phyloP scores from a whole-genome alignment of 2,113 vertebrate species.

The Zapus hudsonius region DNA sequence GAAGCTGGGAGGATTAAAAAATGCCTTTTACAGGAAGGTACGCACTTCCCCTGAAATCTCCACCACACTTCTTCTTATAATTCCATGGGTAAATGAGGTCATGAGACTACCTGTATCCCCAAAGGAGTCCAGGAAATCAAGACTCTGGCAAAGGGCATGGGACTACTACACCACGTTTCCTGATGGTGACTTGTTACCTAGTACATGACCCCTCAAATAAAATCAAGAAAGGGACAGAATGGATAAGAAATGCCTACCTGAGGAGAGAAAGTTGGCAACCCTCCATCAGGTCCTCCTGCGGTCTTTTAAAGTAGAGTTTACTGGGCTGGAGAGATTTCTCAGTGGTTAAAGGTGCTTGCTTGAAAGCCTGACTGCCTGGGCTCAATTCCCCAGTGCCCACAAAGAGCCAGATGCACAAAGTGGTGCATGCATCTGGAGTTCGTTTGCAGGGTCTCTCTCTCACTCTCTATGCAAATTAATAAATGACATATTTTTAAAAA shows the following conservation, averaged over 20 bases:
- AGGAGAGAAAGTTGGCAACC: not conserved
- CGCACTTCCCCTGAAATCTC: not conserved
- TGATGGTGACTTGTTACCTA: not conserved
- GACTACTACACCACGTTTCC: not conserved
- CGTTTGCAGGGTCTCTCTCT: too few relatives aligned
- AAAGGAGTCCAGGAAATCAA: not conserved
- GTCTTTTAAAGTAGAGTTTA: slow-evolving; percentile 14
- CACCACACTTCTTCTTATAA: not conserved
- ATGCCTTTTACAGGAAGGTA: not conserved
- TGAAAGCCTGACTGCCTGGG: too few relatives aligned
- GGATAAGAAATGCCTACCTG: not conserved
- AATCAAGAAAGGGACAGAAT: not conserved
- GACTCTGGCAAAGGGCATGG: not conserved
- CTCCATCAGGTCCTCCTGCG: not conserved
- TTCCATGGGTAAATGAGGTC: slow-evolving; percentile 7
- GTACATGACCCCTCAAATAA: not conserved
- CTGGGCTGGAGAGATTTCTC: not conserved
- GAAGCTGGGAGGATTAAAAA: not conserved
- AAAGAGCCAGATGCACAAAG: too few relatives aligned
- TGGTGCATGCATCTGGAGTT: too few relatives aligned
- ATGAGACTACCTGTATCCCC: not conserved
- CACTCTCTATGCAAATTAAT: too few relatives aligned
- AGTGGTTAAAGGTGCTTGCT: too few relatives aligned
- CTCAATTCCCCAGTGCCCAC: too few relatives aligned
- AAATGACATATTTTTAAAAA: too few relatives aligned